phyloP scores from a whole-genome alignment of 2,113 vertebrate genomes.

The Heterotilapia buettikoferi region DNA sequence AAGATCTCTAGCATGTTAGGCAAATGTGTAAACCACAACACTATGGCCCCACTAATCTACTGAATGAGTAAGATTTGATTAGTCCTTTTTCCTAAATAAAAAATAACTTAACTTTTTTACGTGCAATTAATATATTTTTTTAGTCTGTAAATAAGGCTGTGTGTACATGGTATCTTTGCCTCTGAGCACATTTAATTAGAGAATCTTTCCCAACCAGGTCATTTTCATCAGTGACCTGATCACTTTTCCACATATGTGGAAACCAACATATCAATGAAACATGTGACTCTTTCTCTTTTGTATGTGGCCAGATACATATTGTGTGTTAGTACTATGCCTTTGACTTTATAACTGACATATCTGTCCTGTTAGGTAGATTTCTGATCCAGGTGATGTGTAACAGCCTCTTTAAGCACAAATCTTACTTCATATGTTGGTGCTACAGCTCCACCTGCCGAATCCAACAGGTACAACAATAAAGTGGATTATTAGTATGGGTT shows the following conservation, averaged over 20 bases:
- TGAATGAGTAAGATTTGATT: background rate
- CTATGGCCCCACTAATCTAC: background rate
- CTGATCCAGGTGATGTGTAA: background rate
- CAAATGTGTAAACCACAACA: background rate
- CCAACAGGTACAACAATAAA: background rate
- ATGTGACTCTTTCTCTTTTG: background rate
- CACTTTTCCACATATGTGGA: fast-evolving
- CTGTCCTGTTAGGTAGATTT: background rate
- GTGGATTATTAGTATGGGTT: fast-evolving
- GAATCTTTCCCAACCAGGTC: background rate
- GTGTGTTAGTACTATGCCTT: background rate
- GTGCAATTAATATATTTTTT: background rate
- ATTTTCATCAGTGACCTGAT: background rate
- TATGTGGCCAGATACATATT: background rate
- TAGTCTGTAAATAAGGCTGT: background rate
- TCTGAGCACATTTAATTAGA: background rate
- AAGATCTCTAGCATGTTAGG: background rate
- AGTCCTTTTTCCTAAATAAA: background rate
- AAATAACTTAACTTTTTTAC: fast-evolving
- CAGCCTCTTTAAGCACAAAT: background rate
- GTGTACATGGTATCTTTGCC: background rate
- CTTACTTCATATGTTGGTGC: background rate
- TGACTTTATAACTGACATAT: background rate
- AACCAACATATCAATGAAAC: background rate
- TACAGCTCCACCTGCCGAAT: background rate